Conservation (phyloP, 2,113 vertebrate genomes). For the Excalfactoria chinensis region DNA sequence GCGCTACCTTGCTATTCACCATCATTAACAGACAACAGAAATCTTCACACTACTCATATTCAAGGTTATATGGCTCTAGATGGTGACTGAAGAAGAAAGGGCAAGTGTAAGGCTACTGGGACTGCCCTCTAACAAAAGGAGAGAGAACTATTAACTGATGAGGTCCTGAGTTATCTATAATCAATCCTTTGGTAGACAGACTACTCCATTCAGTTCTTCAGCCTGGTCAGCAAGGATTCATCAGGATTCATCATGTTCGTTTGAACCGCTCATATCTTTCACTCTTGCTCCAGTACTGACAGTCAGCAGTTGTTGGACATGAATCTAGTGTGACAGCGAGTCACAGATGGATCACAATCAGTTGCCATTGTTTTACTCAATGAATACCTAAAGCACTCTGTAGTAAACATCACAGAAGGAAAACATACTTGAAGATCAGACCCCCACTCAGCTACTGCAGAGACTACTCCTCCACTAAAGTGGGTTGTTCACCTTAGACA, state of each 20-base stretch:
- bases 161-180: background rate
- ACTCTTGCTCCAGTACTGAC: background rate
- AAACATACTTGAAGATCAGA: background rate
- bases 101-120: background rate
- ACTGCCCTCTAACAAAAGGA: rapidly evolving
- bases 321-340: background rate
- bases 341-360: background rate
- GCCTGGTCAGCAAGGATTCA: background rate
- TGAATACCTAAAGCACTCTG: background rate
- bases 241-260: background rate
- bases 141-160: background rate
- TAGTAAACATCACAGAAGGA: background rate
- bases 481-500: rapidly evolving
- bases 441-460: background rate
- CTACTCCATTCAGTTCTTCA: background rate
- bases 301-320: background rate
- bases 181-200: background rate
- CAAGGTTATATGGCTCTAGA: background rate
- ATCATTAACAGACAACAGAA: background rate
- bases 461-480: background rate
- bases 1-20: background rate
- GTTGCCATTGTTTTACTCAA: background rate
- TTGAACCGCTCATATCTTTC: background rate
- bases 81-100: background rate
- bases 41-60: background rate